Base-by-base conservation (phyloP, 1,140 invertebrate species). In the Lepidostoma basale region DNA sequence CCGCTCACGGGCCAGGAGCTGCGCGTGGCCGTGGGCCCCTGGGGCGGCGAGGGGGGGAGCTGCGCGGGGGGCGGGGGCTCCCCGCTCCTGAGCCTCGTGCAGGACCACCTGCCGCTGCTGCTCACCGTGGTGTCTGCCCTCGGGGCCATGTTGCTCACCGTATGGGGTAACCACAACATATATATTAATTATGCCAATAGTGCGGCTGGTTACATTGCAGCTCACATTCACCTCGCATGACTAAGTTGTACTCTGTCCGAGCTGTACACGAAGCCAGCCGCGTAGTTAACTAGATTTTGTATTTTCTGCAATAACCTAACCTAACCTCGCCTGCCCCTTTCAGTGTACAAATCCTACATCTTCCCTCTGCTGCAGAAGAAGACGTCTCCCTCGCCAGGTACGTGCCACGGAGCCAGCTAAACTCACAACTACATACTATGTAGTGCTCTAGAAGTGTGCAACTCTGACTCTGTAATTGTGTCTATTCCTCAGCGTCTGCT, bases 1-100 rank as follows among this genome's bases (percentile, higher is more conserved):
- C 54, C 54, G 14, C 25, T 72, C 14, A 72, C 70, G 10, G 42
- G 69, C 26, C 70, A 72, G 25, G 45, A 68, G 3, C 47, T 63
- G n/a, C 30, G 67, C 64, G 45, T 67, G 0, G 22, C 40, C 5
- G 65, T 71, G 22, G 39, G 9, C 28, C 16, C 56, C 3, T 60
- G 62, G 10, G 22, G 10, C 18, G 18, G 23, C 9, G 16, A 25
- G 28, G 42, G 26, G 36, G 49, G 18, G 26, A 54, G 23, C 66
- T 52, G 36, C 36, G 23, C 10, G 1, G 40, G 54, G 18, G 70
- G 66, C 10, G 62, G 44, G 1, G 49, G n/a, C 10, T 72, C 66
- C 5, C 39, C 66, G 5, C 28, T 72, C 40, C 39, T 68, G 3
- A 16, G 45, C 42, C 14, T 72, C 1, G 22, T 72, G 23, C 30